Evolutionary conservation across 2,888 invertebrate species (phyloP), one percentile per base, ranked within the genome.

Genomic region (Byasa hedistus): DNA sequence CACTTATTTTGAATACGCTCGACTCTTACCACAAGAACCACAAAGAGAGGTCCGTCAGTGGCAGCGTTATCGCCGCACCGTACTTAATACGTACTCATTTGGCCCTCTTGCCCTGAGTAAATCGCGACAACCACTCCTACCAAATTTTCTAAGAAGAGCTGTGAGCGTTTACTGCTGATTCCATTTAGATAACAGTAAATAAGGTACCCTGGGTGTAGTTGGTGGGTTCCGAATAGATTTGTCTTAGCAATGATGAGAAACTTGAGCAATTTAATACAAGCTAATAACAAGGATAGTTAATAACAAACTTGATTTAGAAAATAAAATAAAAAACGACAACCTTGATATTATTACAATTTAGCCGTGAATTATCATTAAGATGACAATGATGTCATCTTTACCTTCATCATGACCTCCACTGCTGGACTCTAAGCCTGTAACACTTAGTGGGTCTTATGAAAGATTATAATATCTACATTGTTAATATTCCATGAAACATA

Each of bases 61-160:
- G 19, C 44, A 44, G 15, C 32, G 51, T 66, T 61, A 66, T 66
- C 65, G n/a, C 48, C n/a, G 7, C 60, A 56, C 60, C 60, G 56
- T 66, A 66, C 57, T 66, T 61, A 61, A 61, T 51, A 57, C 21
- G 61, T 61, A 55, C 60, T 51, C 52, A 24, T 61, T 27, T 19
- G 52, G 61, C 52, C 51, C 32, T 59, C 52, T 56, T 57, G 65
- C 57, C 61, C 36, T 48, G 54, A 55, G 44, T 65, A 56, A 56
- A 19, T 44, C 39, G 19, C 23, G 19, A 52, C 51, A 48, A 60
- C 60, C 60, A 56, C 60, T 65, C 36, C 51, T 39, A 36, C 21
- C 21, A 48, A 61, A 51, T 61, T 57, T 65, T 60, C 58, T 54
- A 22, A 48, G 56, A 51, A 55, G 48, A 61, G 22, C 56, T 51